A percentile compares a stretch with the other conserved stretches of the same genome.
These are phyloP conservation scores for Celastrina argiolus DNA, from an alignment of 2,888 invertebrate genomes.

Conservation along the genomic window DNA sequence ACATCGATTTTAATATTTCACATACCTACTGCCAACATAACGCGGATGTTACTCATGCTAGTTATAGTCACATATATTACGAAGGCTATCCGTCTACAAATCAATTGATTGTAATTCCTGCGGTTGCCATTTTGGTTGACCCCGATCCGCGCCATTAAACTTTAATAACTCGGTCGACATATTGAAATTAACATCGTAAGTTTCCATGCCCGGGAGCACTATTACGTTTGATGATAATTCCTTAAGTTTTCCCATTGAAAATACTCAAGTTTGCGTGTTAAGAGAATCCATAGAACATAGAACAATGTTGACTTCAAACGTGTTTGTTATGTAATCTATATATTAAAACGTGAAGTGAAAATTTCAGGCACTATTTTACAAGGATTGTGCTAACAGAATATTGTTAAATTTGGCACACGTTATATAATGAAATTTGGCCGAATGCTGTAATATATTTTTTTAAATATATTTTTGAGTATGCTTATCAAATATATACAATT, in stretches of 20 bases:
- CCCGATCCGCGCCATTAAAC: slow-evolving; percentile 6
- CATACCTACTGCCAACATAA: too few relatives aligned
- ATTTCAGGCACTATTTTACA: too few relatives aligned
- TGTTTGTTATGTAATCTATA: not conserved
- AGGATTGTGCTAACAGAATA: too few relatives aligned
- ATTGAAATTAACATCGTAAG: slow-evolving; percentile 22
- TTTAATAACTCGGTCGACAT: slow-evolving; percentile 22
- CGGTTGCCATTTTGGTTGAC: slow-evolving; percentile 26
- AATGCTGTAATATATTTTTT: too few relatives aligned
- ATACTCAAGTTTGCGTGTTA: slow-evolving; percentile 3
- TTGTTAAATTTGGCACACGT: too few relatives aligned
- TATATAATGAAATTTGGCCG: too few relatives aligned
- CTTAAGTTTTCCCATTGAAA: slow-evolving; percentile 16
- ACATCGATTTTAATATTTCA: too few relatives aligned
- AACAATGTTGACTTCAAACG: not conserved
- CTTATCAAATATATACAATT: too few relatives aligned
- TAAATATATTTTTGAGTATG: too few relatives aligned
- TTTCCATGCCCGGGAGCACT: slow-evolving; percentile 11
- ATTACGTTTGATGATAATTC: slow-evolving; percentile 19
- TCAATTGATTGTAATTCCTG: slow-evolving; percentile 26
- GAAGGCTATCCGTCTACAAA: slow-evolving; percentile 13
- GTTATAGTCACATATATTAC: not conserved
- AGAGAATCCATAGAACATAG: not conserved
- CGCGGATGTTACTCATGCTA: too few relatives aligned
- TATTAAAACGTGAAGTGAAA: too few relatives aligned